phyloP scores from a whole-genome alignment of 2,113 vertebrate species.

The Perca schrenkii region DNA sequence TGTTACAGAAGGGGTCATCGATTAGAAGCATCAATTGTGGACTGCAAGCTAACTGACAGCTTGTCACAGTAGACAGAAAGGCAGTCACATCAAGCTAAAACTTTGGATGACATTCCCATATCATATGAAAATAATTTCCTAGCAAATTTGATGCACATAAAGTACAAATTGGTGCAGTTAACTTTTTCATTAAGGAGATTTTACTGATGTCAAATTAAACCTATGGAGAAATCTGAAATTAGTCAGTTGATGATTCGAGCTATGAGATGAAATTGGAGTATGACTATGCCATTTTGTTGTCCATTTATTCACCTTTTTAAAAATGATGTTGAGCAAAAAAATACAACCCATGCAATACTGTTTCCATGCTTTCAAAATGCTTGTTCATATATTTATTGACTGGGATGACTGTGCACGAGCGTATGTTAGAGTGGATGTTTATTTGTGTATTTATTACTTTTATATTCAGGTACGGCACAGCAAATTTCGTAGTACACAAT shows the following conservation, averaged over 20 bases:
- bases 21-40: not conserved
- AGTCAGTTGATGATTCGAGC: not conserved
- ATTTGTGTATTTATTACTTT: no score
- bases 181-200: not conserved
- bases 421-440: no score
- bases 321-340: not conserved
- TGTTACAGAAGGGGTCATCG: not conserved
- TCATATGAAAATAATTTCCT: not conserved
- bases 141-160: not conserved
- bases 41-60: not conserved
- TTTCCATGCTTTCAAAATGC: no score
- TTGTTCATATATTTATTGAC: no score
- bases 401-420: no score
- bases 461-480: no score
- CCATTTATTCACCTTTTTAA: not conserved
- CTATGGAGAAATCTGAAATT: no score
- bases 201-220: not conserved
- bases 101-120: not conserved
- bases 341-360: no score
- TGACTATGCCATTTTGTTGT: not conserved
- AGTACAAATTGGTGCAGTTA: not conserved
- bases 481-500: no score
- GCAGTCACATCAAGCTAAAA: not conserved
- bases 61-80: not conserved
- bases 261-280: not conserved